Conservation (phyloP, 2,888 invertebrate genomes). For the Cosmorhoe ocellata region DNA sequence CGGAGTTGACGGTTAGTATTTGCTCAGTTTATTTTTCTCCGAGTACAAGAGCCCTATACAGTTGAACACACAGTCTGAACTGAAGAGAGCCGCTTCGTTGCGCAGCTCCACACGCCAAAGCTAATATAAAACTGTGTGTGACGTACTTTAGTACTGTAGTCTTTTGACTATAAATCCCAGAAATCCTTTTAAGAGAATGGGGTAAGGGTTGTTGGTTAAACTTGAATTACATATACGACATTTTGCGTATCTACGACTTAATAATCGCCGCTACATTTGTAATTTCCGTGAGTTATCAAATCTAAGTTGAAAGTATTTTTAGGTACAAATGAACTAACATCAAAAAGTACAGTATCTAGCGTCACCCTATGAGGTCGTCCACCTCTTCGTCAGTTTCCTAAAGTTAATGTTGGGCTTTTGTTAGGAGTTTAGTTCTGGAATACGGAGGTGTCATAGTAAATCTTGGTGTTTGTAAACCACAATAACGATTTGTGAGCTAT, state of each 20-base stretch:
- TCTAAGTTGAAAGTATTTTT: no score
- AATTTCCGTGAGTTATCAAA: no score
- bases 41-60: slow-evolving; percentile 62
- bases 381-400: no score
- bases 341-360: no score
- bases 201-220: slow-evolving; percentile 12
- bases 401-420: no score
- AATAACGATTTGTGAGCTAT: not conserved
- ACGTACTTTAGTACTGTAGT: slow-evolving; percentile 53
- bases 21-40: slow-evolving; percentile 73
- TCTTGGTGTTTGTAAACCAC: not conserved
- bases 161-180: slow-evolving; percentile 48
- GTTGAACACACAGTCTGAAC: slow-evolving; percentile 66
- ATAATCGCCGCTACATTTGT: no score
- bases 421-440: no score
- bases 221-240: slow-evolving; percentile 16
- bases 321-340: no score
- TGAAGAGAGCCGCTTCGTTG: slow-evolving; percentile 63
- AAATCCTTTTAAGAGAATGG: slow-evolving; percentile 33
- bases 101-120: slow-evolving; percentile 52
- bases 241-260: not conserved
- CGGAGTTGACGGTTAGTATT: slow-evolving; percentile 61
- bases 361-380: no score
- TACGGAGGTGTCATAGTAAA: no score
- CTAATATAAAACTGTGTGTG: slow-evolving; percentile 66